Evolutionary conservation across 2,888 invertebrate genomes (phyloP), one percentile per base, ranked within the genome.

Genomic region (Emmelina monodactyla): DNA sequence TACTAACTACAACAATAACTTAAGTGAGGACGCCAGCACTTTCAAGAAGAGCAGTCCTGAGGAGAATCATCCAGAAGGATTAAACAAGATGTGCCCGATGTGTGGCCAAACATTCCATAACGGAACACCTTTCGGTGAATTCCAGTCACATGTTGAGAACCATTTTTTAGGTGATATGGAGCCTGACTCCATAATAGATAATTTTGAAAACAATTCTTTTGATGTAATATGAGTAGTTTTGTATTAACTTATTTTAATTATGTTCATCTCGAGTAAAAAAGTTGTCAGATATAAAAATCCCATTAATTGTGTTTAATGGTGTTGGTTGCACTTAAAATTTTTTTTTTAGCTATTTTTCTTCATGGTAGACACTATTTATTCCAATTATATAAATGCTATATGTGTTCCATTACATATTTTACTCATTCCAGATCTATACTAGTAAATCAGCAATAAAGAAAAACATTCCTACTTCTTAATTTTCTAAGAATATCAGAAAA

Each of bases 71-170:
- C 55, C 53, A 33, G 62, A 64, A 32, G 47, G 51, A 12, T 62
- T 57, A 44, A 73, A 81, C 45, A 86, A 85, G 60, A 85, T 88
- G 34, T 92, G 92, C 50, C 92, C 92, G 0, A 83, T 92, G 71
- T 92, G 92, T 64, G 87, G 85, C 7, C 78, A 82, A 57, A 70
- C 75, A 43, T 91, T 86, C 53, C 69, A 70, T 30, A 82, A 80
- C 54, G 71, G 82, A 36, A 57, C 79, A 9, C 57, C 75, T 14
- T 89, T 91, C 59, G 66, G 82, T 15, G 82, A 83, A 31, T 91
- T 91, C 54, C 85, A 88, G 43, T 73, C 85, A 38, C 92, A 92
- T 65, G 92, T 92, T 16, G 85, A 91, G 60, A 84, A 79, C 49
- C 92, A 92, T 70, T 92, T 92, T 60, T 67, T 82, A 37, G 83